These are phyloP conservation scores for Chelon auratus DNA, from an alignment of 2,797 vertebrate genomes.

Conservation along the genomic window DNA sequence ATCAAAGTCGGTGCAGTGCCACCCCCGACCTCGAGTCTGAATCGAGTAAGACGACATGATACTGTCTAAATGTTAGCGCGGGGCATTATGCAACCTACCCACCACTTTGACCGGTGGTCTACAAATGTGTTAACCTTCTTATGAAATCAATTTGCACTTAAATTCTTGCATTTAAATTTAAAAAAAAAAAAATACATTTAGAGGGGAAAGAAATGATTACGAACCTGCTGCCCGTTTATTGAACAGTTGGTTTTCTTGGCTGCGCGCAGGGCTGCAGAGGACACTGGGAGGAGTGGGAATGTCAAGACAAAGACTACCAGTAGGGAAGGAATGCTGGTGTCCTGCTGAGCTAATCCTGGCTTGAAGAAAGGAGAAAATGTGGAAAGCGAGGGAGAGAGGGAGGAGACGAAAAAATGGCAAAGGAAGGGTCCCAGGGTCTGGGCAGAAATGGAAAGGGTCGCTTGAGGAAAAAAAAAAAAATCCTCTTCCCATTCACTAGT, in stretches of 20 bases:
- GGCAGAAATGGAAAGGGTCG: conserved; percentile 67
- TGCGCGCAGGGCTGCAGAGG: conserved; percentile 78
- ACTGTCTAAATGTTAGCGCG: conserved; percentile 3
- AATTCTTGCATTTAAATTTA: background rate
- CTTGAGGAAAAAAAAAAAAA: conserved; percentile 58
- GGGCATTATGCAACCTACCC: background rate
- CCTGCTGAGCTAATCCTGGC: conserved; percentile 88
- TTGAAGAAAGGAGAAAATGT: conserved; percentile 85
- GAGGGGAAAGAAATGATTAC: background rate
- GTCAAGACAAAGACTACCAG: conserved; percentile 90
- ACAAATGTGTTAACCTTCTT: background rate
- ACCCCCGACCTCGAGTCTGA: conserved; percentile 46
- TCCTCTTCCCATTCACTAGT: conserved; percentile 62
- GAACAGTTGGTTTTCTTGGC: conserved; percentile 55
- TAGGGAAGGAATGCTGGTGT: conserved; percentile 87
- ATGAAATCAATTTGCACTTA: background rate
- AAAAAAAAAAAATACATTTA: conserved; percentile 4
- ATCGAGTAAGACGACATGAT: conserved; percentile 16
- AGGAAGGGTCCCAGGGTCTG: conserved; percentile 63
- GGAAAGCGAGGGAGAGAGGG: conserved; percentile 70
- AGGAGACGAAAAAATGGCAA: conserved; percentile 73
- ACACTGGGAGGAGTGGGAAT: conserved; percentile 90
- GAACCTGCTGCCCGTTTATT: conserved; percentile 39
- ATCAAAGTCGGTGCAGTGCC: conserved; percentile 58
- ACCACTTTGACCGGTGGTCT: conserved; percentile 2